phyloP scores from a whole-genome alignment of 2,888 invertebrate genomes.

The Eristalinus aeneus region DNA sequence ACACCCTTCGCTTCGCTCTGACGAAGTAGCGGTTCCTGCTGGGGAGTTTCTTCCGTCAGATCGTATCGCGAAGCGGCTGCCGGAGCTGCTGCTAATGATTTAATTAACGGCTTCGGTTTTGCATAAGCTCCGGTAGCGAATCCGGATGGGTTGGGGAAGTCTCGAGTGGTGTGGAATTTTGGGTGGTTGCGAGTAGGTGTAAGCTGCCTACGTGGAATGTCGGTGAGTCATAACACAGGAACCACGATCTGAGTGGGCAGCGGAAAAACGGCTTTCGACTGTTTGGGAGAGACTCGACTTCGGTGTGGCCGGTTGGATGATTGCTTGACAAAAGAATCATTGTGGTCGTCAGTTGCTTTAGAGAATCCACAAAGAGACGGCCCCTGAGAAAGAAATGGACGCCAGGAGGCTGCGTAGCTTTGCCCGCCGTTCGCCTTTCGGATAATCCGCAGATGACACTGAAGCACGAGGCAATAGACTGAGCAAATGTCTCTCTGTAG shows the following conservation, averaged over 20 bases:
- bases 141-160: constrained; percentile 51
- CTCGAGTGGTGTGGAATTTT: constrained; percentile 11
- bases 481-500: no score
- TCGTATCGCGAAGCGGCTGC: constrained; percentile 14
- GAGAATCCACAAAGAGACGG: no score
- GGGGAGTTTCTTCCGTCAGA: constrained; percentile 28
- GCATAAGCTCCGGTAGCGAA: constrained; percentile 45
- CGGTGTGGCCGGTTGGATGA: no score
- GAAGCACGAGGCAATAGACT: no score
- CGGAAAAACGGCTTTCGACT: background rate
- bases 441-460: no score
- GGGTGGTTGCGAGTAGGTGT: background rate
- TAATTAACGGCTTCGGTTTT: constrained; percentile 59
- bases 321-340: no score
- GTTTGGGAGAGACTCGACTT: no score
- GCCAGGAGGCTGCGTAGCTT: no score
- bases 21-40: background rate
- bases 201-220: constrained; percentile 3
- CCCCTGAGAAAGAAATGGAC: no score
- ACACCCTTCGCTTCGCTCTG: background rate
- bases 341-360: no score
- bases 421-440: no score
- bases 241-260: background rate
- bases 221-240: constrained; percentile 31
- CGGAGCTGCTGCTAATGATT: constrained; percentile 39